phyloP scores from a whole-genome alignment of 2,888 invertebrate species.

The Troglohyphantes excavatus region DNA sequence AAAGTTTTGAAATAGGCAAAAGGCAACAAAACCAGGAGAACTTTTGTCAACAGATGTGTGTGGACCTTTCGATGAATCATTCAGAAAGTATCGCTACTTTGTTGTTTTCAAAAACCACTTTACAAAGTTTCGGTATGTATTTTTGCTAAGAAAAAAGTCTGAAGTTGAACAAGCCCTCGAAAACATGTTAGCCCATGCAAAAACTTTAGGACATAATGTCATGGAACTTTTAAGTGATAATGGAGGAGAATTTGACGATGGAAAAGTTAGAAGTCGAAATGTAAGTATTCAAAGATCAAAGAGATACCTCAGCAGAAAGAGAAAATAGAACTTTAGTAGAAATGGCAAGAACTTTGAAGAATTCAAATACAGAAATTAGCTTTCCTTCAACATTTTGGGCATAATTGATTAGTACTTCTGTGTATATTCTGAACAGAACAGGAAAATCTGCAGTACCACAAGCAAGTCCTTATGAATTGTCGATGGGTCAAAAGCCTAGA shows the following conservation, averaged over 20 bases:
- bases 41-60: constrained; percentile 75
- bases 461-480: constrained; percentile 12
- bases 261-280: constrained; percentile 23
- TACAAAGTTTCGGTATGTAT: constrained; percentile 54
- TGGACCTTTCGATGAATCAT: constrained; percentile 71
- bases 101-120: constrained; percentile 78
- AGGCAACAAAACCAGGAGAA: constrained; percentile 6
- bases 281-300: constrained; percentile 65
- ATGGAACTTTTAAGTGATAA: constrained; percentile 65
- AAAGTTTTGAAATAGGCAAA: constrained; percentile 38
- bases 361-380: no score
- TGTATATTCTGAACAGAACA: constrained; percentile 49
- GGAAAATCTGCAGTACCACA: constrained; percentile 13
- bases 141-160: constrained; percentile 61
- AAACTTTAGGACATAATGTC: constrained; percentile 42
- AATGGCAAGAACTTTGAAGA: constrained; percentile 55
- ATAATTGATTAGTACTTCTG: constrained; percentile 14
- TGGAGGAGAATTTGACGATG: constrained; percentile 69
- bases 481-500: not conserved
- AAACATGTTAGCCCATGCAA: constrained; percentile 1
- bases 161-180: not conserved
- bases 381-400: no score
- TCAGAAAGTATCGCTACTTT: constrained; percentile 63
- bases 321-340: constrained; percentile 73
- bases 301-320: constrained; percentile 76